A percentile compares a stretch with the other conserved stretches of the same genome.
Evolutionary conservation across 2,888 invertebrate genomes (phyloP).

Genomic region (Aphidius colemani): DNA sequence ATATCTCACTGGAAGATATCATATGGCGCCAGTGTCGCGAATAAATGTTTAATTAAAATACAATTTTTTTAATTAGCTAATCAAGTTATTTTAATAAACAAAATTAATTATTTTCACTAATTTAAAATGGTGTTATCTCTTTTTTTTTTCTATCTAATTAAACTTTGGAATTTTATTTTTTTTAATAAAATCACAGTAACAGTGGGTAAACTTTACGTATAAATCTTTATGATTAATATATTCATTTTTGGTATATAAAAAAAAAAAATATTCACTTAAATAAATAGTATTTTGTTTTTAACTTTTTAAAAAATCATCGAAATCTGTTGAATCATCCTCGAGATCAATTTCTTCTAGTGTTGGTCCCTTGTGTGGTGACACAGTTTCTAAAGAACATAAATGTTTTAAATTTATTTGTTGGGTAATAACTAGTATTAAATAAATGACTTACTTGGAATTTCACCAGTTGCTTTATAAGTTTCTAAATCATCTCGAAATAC

Average conservation of each 20-base stretch:
- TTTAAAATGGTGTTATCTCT: no score
- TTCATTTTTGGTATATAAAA: conserved; percentile 11
- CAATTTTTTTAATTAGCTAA: no score
- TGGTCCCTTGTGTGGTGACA: conserved; percentile 53
- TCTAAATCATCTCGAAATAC: conserved; percentile 72
- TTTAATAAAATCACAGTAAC: no score
- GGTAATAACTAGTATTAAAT: background rate
- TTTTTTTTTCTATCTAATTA: no score
- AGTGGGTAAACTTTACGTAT: no score
- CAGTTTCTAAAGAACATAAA: conserved; percentile 42
- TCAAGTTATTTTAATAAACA: no score
- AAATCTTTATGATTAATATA: background rate
- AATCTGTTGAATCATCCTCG: conserved; percentile 66
- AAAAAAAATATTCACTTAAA: background rate
- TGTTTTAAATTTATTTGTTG: conserved; percentile 17
- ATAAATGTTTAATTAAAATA: no score
- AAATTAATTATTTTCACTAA: no score
- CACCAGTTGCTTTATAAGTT: conserved; percentile 68
- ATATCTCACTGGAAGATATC: no score
- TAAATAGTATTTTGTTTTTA: conserved; percentile 36
- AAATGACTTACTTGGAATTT: conserved; percentile 64
- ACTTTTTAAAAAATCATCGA: conserved; percentile 68
- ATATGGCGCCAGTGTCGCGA: no score
- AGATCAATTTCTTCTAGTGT: conserved; percentile 70
- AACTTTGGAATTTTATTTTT: no score